Conservation (phyloP, 2,888 invertebrate genomes). For the Drosophila rellima region DNA sequence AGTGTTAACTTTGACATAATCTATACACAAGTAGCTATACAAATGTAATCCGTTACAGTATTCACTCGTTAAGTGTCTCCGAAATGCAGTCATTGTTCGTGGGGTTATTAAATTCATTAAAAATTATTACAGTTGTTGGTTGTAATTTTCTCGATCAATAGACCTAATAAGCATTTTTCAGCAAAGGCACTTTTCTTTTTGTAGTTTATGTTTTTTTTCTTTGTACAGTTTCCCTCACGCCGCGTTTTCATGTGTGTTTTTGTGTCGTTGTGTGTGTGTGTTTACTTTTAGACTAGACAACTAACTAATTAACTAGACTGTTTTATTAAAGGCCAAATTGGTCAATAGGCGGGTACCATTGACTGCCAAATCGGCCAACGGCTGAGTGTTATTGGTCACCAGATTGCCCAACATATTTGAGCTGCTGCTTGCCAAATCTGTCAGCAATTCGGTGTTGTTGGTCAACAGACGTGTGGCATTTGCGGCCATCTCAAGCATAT, state of each 20-base stretch:
- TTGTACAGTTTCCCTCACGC: slow-evolving; percentile 52
- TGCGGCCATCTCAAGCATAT: slow-evolving; percentile 25
- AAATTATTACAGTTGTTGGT: slow-evolving; percentile 21
- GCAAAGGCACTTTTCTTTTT: slow-evolving; percentile 59
- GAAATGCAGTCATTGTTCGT: slow-evolving; percentile 22
- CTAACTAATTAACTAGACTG: slow-evolving; percentile 55
- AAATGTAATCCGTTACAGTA: slow-evolving; percentile 16
- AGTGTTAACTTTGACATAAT: slow-evolving; percentile 38
- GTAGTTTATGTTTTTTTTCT: slow-evolving; percentile 27
- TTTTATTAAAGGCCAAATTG: slow-evolving; percentile 46
- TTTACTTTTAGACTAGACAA: slow-evolving; percentile 46
- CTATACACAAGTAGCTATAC: slow-evolving; percentile 14
- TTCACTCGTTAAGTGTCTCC: slow-evolving; percentile 20
- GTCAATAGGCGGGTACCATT: slow-evolving; percentile 47
- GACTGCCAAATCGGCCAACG: slow-evolving; percentile 28
- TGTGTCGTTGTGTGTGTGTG: slow-evolving; percentile 9
- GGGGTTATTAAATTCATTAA: slow-evolving; percentile 43
- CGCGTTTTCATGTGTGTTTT: slow-evolving; percentile 19
- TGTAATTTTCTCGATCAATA: slow-evolving; percentile 4
- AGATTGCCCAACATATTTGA: slow-evolving; percentile 28
- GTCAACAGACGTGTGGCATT: slow-evolving; percentile 30
- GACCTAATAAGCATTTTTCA: slow-evolving; percentile 27
- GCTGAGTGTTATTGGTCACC: slow-evolving; percentile 26
- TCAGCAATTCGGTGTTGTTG: slow-evolving; percentile 41
- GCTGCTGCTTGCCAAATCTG: slow-evolving; percentile 30